Percentiles rank a stretch among this genome's conserved stretches.
Conservation (phyloP, 1,140 invertebrate genomes). For the Sycophaga agraensis region DNA sequence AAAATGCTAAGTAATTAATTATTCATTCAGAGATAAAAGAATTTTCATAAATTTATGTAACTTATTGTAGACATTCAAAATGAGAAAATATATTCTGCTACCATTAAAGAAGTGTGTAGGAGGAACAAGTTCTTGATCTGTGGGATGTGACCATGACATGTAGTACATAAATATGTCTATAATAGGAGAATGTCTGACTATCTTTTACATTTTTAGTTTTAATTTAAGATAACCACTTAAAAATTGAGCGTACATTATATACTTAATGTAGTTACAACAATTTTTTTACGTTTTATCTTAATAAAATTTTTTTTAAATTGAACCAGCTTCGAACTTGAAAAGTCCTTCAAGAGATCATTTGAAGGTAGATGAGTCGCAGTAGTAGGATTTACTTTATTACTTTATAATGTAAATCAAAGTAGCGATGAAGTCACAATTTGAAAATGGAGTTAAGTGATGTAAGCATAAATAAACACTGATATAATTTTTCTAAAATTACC, state of each 20-base stretch:
- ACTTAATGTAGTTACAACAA: no score
- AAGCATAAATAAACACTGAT: not conserved
- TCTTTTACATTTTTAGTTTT: not conserved
- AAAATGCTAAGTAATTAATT: conserved; percentile 1
- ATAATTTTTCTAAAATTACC: conserved; percentile 55
- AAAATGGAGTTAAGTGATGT: not conserved
- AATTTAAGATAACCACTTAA: not conserved
- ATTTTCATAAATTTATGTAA: conserved; percentile 1
- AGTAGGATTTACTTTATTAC: not conserved
- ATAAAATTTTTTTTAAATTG: not conserved
- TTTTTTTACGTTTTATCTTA: not conserved
- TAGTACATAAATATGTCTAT: conserved; percentile 38
- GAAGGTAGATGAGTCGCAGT: conserved; percentile 8
- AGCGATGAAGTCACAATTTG: not conserved
- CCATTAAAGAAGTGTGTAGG: conserved; percentile 37
- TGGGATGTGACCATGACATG: conserved; percentile 43
- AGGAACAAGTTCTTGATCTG: conserved; percentile 44
- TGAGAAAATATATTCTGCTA: conserved; percentile 8
- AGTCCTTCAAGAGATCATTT: conserved; percentile 2
- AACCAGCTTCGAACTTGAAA: conserved; percentile 16
- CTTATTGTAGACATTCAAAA: conserved; percentile 10
- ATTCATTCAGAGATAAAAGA: not conserved
- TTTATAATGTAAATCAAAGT: conserved; percentile 7
- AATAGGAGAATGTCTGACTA: conserved; percentile 32
- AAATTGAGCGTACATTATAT: conserved; percentile 12